Conservation (phyloP, 2,113 vertebrate genomes). For the Seriola aureovittata region DNA sequence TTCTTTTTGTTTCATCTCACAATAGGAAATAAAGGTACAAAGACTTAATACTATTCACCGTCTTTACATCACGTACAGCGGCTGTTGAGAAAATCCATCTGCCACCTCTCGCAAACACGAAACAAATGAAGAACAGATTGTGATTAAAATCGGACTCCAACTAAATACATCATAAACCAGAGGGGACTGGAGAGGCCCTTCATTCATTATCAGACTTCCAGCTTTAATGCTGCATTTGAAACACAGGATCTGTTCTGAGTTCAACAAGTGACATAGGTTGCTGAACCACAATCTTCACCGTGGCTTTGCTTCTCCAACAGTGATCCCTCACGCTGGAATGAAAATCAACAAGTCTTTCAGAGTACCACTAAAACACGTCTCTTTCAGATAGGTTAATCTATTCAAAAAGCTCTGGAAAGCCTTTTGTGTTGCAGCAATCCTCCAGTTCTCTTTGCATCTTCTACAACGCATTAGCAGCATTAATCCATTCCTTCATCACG, state of each 20-base stretch:
- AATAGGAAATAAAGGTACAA: constrained; percentile 72
- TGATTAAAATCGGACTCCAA: constrained; percentile 53
- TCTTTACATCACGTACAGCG: constrained; percentile 46
- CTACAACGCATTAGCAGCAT: constrained; percentile 82
- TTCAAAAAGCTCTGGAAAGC: constrained; percentile 47
- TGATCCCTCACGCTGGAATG: constrained; percentile 35
- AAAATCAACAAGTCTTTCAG: constrained; percentile 56
- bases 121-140: constrained; percentile 64
- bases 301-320: constrained; percentile 51
- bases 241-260: constrained; percentile 42
- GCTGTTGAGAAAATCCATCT: constrained; percentile 61
- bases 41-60: constrained; percentile 62
- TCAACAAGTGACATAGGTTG: constrained; percentile 32
- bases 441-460: constrained; percentile 81
- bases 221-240: constrained; percentile 39
- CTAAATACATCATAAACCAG: constrained; percentile 48
- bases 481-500: constrained; percentile 68
- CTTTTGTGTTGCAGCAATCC: constrained; percentile 73
- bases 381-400: constrained; percentile 42
- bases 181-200: constrained; percentile 39
- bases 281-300: constrained; percentile 29
- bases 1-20: constrained; percentile 69
- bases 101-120: constrained; percentile 59
- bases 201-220: constrained; percentile 39
- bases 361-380: constrained; percentile 46